phyloP scores from a whole-genome alignment of 2,888 invertebrate genomes.

The Malachius bipustulatus region DNA sequence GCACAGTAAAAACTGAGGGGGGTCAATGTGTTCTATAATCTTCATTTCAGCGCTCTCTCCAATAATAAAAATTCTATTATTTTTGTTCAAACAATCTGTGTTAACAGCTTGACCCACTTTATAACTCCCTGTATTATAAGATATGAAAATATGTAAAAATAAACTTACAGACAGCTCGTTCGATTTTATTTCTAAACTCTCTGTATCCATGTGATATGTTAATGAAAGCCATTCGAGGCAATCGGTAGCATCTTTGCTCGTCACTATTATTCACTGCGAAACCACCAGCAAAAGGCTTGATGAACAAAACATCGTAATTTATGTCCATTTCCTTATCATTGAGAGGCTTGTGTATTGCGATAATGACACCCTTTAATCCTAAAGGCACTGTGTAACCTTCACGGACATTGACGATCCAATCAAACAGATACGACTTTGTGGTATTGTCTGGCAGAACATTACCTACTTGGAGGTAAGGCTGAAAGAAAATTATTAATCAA shows the following conservation, averaged over 20 bases:
- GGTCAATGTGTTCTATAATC: too few species aligned
- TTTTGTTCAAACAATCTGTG: too few species aligned
- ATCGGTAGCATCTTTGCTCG: slow-evolving; percentile 40
- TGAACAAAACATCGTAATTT: slow-evolving; percentile 72
- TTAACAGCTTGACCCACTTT: too few species aligned
- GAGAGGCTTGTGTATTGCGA: slow-evolving; percentile 45
- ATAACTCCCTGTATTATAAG: too few species aligned
- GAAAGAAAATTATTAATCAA: too few species aligned
- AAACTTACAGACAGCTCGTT: slow-evolving; percentile 22
- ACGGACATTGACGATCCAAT: slow-evolving; percentile 72
- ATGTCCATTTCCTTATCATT: slow-evolving; percentile 35
- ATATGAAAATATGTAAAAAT: too few species aligned
- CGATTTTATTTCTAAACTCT: slow-evolving; percentile 31
- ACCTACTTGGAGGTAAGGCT: slow-evolving; percentile 38
- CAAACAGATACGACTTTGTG: slow-evolving; percentile 58
- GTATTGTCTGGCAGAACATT: slow-evolving; percentile 53
- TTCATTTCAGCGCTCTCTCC: too few species aligned
- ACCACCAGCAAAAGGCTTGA: slow-evolving; percentile 60
- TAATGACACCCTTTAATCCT: slow-evolving; percentile 74
- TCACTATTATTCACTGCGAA: slow-evolving; percentile 41
- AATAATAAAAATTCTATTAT: too few species aligned
- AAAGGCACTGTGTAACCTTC: slow-evolving; percentile 66
- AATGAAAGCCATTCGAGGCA: slow-evolving; percentile 43
- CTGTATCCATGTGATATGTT: slow-evolving; percentile 48
- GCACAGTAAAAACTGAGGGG: too few species aligned